Conservation (phyloP, 2,888 invertebrate species). For the Lasioglossum leucozonium region DNA sequence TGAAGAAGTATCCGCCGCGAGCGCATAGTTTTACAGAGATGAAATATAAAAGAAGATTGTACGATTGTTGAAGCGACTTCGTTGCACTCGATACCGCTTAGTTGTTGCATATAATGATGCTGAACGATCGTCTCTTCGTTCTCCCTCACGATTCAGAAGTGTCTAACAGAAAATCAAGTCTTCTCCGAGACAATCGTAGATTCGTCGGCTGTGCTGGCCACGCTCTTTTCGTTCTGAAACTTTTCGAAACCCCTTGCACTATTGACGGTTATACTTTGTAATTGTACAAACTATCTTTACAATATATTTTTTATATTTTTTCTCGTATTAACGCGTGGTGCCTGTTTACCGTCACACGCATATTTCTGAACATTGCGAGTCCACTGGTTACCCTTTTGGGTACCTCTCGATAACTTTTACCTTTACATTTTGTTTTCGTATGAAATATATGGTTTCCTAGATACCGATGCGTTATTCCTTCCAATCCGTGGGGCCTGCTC, state of each 20-base stretch:
- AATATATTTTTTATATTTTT: constrained; percentile 60
- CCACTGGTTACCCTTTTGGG: constrained; percentile 4
- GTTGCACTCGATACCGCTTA: constrained; percentile 15
- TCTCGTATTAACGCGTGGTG: constrained; percentile 28
- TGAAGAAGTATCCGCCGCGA: background rate
- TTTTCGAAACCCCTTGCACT: background rate
- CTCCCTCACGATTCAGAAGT: constrained; percentile 11
- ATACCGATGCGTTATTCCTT: background rate
- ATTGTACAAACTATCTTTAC: constrained; percentile 53
- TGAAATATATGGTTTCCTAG: constrained; percentile 59
- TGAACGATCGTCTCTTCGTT: constrained; percentile 27
- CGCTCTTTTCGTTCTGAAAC: constrained; percentile 3
- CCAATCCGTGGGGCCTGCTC: background rate
- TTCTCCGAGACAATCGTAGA: constrained; percentile 26
- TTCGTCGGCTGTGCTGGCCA: constrained; percentile 14
- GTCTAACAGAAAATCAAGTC: background rate
- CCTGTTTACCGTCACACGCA: constrained; percentile 22
- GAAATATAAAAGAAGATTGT: constrained; percentile 30
- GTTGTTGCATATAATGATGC: background rate
- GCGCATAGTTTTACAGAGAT: constrained; percentile 40
- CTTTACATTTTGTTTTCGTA: constrained; percentile 35
- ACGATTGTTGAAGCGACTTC: constrained; percentile 33
- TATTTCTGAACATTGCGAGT: constrained; percentile 28
- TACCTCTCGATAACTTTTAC: constrained; percentile 4
- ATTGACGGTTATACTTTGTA: constrained; percentile 30